Conservation (phyloP, 2,797 vertebrate genomes). For the Dryobates pubescens region DNA sequence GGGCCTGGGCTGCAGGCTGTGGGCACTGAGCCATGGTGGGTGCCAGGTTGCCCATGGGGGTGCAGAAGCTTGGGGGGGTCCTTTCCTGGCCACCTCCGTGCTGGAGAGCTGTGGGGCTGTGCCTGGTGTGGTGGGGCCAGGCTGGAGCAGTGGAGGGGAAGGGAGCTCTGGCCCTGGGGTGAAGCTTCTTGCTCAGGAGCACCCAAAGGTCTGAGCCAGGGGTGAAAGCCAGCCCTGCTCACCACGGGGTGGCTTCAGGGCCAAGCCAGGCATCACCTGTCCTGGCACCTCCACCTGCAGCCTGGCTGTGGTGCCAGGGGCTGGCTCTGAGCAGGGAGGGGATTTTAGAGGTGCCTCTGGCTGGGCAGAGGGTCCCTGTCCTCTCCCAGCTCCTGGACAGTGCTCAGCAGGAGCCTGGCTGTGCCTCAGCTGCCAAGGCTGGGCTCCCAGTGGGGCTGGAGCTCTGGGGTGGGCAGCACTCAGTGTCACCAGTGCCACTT, state of each 20-base stretch:
- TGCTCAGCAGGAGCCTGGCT: background rate
- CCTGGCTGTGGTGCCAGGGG: background rate
- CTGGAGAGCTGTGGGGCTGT: background rate
- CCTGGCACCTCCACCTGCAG: background rate
- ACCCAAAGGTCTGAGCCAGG: background rate
- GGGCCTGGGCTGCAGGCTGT: fast-evolving
- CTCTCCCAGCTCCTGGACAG: background rate
- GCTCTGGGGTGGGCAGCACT: background rate
- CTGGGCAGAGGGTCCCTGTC: background rate
- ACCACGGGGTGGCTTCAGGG: fast-evolving
- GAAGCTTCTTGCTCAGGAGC: background rate
- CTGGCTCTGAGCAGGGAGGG: background rate
- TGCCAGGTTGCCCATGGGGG: background rate
- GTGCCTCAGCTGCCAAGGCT: background rate
- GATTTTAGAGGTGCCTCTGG: background rate
- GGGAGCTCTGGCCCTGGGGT: background rate
- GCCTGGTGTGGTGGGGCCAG: fast-evolving
- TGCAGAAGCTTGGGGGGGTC: background rate
- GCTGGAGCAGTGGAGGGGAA: background rate
- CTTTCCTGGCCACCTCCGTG: fast-evolving
- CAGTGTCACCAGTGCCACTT: fast-evolving
- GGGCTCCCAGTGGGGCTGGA: background rate
- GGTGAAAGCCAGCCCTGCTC: background rate
- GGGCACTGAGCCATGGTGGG: background rate
- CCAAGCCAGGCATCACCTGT: fast-evolving